These are phyloP conservation scores for Drosophila phalerata DNA, from an alignment of 2,888 invertebrate species.

Conservation along the genomic window DNA sequence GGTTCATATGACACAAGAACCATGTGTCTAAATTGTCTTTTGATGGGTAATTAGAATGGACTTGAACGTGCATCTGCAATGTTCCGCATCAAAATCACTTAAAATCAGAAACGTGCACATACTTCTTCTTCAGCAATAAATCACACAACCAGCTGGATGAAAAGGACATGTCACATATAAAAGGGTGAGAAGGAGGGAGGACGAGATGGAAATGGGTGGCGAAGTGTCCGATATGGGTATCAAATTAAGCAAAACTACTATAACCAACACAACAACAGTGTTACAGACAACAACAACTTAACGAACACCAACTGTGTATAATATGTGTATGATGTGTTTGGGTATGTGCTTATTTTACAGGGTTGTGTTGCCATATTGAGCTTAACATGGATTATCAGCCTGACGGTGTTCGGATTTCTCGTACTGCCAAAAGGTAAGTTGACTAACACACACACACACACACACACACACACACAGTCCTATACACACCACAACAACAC, in stretches of 20 bases:
- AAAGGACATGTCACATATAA: neutral
- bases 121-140: conserved; percentile 64
- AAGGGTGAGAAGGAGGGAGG: neutral
- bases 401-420: conserved; percentile 92
- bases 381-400: conserved; percentile 93
- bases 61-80: conserved; percentile 42
- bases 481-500: conserved; percentile 1
- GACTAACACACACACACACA: conserved; percentile 3
- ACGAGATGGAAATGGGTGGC: conserved; percentile 8
- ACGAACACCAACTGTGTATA: conserved; percentile 4
- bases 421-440: conserved; percentile 91
- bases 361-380: conserved; percentile 94
- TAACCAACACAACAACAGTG: conserved; percentile 9
- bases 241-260: conserved; percentile 35
- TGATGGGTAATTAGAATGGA: conserved; percentile 50
- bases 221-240: conserved; percentile 4
- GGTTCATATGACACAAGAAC: neutral
- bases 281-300: neutral
- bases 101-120: conserved; percentile 66
- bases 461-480: neutral
- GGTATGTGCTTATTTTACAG: conserved; percentile 85
- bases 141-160: conserved; percentile 34
- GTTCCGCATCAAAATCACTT: conserved; percentile 42
- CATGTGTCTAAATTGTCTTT: conserved; percentile 20
- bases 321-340: conserved; percentile 10